A percentile compares a stretch with the other conserved stretches of the same genome.
phyloP scores from a whole-genome alignment of 2,888 invertebrate species.

The Saturnia pavonia region DNA sequence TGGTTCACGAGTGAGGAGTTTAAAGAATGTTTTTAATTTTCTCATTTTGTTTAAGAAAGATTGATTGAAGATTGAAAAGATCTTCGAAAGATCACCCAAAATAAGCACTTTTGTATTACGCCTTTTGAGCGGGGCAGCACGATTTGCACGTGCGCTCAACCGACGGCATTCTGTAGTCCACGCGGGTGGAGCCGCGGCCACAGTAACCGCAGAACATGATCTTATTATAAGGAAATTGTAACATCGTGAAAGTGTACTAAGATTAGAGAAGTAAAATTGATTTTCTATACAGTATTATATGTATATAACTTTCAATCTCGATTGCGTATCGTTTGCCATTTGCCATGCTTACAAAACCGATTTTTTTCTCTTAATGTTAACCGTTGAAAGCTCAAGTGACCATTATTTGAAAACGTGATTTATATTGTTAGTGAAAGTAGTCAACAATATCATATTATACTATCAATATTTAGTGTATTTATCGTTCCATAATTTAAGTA shows the following conservation, averaged over 20 bases:
- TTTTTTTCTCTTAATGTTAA: conserved; percentile 30
- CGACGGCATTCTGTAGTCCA: no score
- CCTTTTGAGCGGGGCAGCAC: no score
- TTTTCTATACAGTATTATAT: conserved; percentile 15
- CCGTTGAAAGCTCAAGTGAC: conserved; percentile 22
- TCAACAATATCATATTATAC: not conserved
- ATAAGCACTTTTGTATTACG: no score
- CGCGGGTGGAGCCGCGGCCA: no score
- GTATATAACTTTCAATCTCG: conserved; percentile 38
- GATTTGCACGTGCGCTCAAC: no score
- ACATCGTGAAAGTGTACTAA: conserved; percentile 3
- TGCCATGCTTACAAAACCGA: conserved; percentile 28
- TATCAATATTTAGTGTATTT: not conserved
- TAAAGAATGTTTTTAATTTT: not conserved
- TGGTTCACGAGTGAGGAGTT: not conserved
- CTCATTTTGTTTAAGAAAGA: no score
- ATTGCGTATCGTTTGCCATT: conserved; percentile 40
- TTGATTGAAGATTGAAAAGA: no score
- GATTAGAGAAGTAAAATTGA: conserved; percentile 10
- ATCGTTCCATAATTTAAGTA: not conserved
- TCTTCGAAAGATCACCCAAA: no score
- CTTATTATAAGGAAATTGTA: conserved; percentile 8
- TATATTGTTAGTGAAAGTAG: not conserved
- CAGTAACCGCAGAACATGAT: not conserved
- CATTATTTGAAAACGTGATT: conserved; percentile 31